These are phyloP conservation scores for Agonopterix subpropinquella DNA, from an alignment of 2,888 invertebrate genomes.

Conservation along the genomic window DNA sequence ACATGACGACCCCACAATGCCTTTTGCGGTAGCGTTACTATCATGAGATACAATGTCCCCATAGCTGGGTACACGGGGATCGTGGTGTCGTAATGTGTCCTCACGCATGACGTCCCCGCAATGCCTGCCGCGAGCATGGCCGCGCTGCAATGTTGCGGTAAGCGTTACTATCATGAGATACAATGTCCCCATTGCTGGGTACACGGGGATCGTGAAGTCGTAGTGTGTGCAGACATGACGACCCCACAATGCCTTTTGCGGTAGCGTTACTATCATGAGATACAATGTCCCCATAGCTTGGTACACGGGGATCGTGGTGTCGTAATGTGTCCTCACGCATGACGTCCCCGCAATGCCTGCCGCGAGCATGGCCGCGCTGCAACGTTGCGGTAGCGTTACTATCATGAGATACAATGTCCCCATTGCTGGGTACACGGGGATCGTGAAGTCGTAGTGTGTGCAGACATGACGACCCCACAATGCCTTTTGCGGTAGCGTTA, in stretches of 20 bases:
- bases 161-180: too few species aligned
- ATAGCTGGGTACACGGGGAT: conserved; percentile 10
- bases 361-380: conserved; percentile 77
- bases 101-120: conserved; percentile 79
- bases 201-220: conserved; percentile 58
- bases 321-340: conserved; percentile 79
- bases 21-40: too few species aligned
- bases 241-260: conserved; percentile 69
- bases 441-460: conserved; percentile 77
- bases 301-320: conserved; percentile 48
- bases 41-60: too few species aligned
- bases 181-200: too few species aligned
- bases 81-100: conserved; percentile 77
- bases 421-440: too few species aligned
- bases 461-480: conserved; percentile 80
- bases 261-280: too few species aligned
- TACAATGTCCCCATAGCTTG: too few species aligned
- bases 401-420: too few species aligned
- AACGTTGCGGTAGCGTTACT: conserved; percentile 8
- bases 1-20: conserved; percentile 78
- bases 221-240: conserved; percentile 80
- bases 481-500: conserved; percentile 40
- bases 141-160: conserved; percentile 57
- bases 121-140: conserved; percentile 77
- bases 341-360: conserved; percentile 78